These are phyloP conservation scores for Siderastrea radians DNA, from an alignment of 92 coral and sea anemone species.

Conservation along the genomic window DNA sequence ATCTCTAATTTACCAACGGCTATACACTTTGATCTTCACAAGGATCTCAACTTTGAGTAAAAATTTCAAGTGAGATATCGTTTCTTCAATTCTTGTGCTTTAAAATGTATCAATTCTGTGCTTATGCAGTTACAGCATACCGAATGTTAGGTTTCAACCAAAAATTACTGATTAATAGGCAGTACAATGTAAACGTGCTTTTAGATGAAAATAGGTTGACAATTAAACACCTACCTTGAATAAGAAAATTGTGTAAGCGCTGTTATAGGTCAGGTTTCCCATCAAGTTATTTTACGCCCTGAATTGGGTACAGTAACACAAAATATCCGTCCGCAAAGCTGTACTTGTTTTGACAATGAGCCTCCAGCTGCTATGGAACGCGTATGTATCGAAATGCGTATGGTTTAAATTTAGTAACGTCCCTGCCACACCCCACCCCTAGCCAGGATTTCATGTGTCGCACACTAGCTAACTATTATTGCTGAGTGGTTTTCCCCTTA, in stretches of 20 bases:
- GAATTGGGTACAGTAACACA: background rate
- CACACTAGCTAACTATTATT: no score
- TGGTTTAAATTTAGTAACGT: no score
- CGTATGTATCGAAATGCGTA: no score
- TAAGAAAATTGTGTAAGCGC: background rate
- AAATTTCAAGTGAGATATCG: background rate
- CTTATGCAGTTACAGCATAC: background rate
- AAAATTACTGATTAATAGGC: background rate
- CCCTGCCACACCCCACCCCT: no score
- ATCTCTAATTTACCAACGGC: no score
- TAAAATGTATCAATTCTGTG: background rate
- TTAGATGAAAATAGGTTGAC: background rate
- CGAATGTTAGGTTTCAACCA: background rate
- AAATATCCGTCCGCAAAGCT: background rate
- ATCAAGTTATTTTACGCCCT: background rate
- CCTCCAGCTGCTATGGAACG: no score
- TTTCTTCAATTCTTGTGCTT: background rate
- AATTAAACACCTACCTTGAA: slow-evolving; percentile 3
- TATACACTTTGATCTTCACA: background rate
- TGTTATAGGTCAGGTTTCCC: slow-evolving; percentile 26
- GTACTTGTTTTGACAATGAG: no score
- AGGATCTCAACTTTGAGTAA: background rate
- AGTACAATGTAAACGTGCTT: background rate
- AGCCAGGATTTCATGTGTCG: no score
- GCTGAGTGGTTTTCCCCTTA: no score